These are phyloP conservation scores for Luehdorfia chinensis DNA, from an alignment of 1,140 invertebrate genomes.

Conservation along the genomic window DNA sequence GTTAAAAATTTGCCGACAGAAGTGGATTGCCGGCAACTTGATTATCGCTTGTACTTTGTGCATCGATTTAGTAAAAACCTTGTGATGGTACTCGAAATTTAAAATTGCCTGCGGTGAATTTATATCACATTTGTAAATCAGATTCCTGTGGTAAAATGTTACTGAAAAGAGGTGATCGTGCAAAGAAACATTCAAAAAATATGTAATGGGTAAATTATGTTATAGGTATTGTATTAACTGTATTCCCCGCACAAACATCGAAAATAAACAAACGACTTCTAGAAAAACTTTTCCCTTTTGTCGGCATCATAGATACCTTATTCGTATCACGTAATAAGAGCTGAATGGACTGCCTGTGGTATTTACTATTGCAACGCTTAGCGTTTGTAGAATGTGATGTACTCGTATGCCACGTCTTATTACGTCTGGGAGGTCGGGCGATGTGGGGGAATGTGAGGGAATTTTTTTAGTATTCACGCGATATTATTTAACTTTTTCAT, in stretches of 20 bases:
- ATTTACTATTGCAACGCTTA: slow-evolving; percentile 9
- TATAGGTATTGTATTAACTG: too few relatives aligned
- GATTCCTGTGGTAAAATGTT: too few relatives aligned
- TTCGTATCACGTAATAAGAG: slow-evolving; percentile 2
- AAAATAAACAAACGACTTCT: neutral
- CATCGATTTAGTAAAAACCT: neutral
- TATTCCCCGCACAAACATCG: too few relatives aligned
- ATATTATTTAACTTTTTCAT: too few relatives aligned
- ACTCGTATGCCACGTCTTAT: neutral
- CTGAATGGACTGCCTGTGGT: slow-evolving; percentile 5
- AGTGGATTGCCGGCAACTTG: slow-evolving; percentile 36
- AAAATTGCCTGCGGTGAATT: too few relatives aligned
- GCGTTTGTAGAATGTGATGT: slow-evolving; percentile 8
- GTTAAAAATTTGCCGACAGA: slow-evolving; percentile 33
- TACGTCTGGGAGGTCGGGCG: neutral
- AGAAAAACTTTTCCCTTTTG: neutral
- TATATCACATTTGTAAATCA: too few relatives aligned
- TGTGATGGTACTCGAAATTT: neutral
- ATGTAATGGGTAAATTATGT: too few relatives aligned
- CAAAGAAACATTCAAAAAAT: too few relatives aligned
- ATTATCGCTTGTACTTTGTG: slow-evolving; percentile 23
- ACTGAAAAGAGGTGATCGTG: too few relatives aligned
- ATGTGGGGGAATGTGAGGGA: too few relatives aligned
- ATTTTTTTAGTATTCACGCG: too few relatives aligned
- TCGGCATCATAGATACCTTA: too few relatives aligned